Conservation (phyloP, 2,888 invertebrate genomes). For the Stramonita haemastoma region DNA sequence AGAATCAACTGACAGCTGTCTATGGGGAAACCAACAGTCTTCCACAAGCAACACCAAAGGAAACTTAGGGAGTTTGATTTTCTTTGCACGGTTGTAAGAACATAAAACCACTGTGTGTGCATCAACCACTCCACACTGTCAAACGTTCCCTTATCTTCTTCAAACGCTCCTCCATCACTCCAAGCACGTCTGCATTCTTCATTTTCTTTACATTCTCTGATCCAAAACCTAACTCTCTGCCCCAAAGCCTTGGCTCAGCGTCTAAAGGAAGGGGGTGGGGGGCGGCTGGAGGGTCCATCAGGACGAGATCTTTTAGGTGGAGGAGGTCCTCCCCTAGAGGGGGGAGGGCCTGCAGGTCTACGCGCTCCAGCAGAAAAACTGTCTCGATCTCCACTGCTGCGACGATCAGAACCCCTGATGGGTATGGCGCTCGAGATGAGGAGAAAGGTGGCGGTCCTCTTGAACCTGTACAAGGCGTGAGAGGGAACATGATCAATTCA, state of each 20-base stretch:
- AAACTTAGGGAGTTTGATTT: neutral
- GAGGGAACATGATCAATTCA: neutral
- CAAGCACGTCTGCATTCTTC: neutral
- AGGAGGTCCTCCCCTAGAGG: conserved; percentile 60
- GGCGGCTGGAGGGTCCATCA: conserved; percentile 54
- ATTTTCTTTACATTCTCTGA: too few relatives aligned
- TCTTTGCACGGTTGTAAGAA: neutral
- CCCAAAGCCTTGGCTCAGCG: conserved; percentile 34
- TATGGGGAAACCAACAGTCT: too few relatives aligned
- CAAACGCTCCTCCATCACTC: neutral
- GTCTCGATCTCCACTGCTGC: conserved; percentile 54
- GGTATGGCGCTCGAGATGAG: conserved; percentile 47
- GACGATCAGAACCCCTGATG: conserved; percentile 47
- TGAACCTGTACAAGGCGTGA: conserved; percentile 38
- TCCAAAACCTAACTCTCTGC: neutral
- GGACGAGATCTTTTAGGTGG: conserved; percentile 62
- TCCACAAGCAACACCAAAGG: too few relatives aligned
- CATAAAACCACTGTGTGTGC: neutral
- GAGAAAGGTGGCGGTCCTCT: conserved; percentile 44
- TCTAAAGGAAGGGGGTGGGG: conserved; percentile 48
- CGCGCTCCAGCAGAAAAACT: conserved; percentile 54
- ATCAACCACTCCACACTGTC: neutral
- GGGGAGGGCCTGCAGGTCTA: conserved; percentile 59
- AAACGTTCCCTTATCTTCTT: neutral
- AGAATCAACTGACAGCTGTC: too few relatives aligned